Percentiles rank a stretch among this genome's conserved stretches.
phyloP scores from a whole-genome alignment of 2,113 vertebrate genomes.

The Pantherophis guttatus region DNA sequence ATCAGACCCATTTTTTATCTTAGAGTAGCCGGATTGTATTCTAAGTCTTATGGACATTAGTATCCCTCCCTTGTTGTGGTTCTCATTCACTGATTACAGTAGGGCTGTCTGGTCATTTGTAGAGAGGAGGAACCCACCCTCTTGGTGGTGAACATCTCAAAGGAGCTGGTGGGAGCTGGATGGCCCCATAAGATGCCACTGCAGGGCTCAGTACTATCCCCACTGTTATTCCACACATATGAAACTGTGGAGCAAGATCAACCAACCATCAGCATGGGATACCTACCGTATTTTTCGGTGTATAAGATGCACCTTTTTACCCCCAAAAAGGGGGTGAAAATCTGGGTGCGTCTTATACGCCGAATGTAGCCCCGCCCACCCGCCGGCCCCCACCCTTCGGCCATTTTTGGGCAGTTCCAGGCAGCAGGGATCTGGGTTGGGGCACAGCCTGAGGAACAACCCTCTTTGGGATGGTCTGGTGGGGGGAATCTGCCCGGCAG shows the following conservation, averaged over 20 bases:
- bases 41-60: neutral
- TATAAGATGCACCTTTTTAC: no score
- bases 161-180: neutral
- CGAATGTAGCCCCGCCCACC: no score
- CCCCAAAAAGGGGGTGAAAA: no score
- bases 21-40: neutral
- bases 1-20: neutral
- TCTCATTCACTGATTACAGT: neutral
- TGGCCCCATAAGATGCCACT: neutral
- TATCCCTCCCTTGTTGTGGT: neutral
- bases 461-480: no score
- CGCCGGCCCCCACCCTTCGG: no score
- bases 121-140: neutral
- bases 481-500: no score
- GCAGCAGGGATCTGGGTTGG: no score
- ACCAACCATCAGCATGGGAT: neutral
- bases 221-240: neutral
- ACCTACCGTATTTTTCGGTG: no score
- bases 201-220: neutral
- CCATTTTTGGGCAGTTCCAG: no score
- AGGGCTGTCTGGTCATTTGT: neutral
- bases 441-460: no score
- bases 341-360: no score
- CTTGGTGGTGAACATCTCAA: neutral
- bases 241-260: neutral